Evolutionary conservation across 2,797 vertebrate species (phyloP).

Genomic region (Danio kyathit): DNA sequence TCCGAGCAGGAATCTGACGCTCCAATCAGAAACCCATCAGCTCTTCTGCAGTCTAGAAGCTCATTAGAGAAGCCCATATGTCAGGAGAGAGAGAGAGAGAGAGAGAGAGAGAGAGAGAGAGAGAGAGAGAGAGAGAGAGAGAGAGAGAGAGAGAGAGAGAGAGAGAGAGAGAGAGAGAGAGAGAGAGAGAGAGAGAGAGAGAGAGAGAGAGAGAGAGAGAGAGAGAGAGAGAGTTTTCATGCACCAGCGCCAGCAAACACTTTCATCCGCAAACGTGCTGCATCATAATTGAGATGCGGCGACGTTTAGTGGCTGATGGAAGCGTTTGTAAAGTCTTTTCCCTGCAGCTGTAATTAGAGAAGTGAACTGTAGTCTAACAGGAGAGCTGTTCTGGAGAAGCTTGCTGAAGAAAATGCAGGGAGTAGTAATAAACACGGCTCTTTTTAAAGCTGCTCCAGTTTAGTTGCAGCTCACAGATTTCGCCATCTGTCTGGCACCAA

Average conservation of each 20-base stretch:
- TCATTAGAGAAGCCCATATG: slow-evolving; percentile 65
- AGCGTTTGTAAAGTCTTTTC: neutral
- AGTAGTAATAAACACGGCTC: neutral
- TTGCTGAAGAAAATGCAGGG: too few species aligned
- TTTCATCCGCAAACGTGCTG: slow-evolving; percentile 14
- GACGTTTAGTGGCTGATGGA: slow-evolving; percentile 4
- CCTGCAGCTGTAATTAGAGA: slow-evolving; percentile 11
- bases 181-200: slow-evolving; percentile 20
- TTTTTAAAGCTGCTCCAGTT: slow-evolving; percentile 38
- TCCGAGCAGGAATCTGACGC: slow-evolving; percentile 1
- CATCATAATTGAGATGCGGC: slow-evolving; percentile 8
- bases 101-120: too few species aligned
- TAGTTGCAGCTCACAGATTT: slow-evolving; percentile 32
- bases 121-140: too few species aligned
- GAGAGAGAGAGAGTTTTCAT: too few species aligned
- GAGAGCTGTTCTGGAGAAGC: neutral
- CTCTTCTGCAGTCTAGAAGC: slow-evolving; percentile 45
- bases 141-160: too few species aligned
- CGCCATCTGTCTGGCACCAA: slow-evolving; percentile 16
- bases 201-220: too few species aligned
- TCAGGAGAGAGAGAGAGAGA: slow-evolving; percentile 32
- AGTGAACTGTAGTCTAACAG: neutral
- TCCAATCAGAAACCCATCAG: slow-evolving; percentile 62
- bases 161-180: too few species aligned
- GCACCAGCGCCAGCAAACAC: neutral